These are phyloP conservation scores for Melanaphis sacchari DNA, from an alignment of 1,140 invertebrate species.

Conservation along the genomic window DNA sequence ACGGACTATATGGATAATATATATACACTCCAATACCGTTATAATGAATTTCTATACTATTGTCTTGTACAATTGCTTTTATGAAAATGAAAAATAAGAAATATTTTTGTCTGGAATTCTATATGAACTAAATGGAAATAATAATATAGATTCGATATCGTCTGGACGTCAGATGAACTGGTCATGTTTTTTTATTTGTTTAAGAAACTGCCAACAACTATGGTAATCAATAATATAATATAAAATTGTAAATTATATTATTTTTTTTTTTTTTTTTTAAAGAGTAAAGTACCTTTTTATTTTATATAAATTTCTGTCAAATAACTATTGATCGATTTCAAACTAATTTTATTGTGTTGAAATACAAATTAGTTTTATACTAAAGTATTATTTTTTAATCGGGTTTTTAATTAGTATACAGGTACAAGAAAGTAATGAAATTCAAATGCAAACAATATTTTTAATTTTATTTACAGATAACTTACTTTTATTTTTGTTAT, in stretches of 20 bases:
- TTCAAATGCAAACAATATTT: neutral
- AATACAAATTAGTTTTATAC: neutral
- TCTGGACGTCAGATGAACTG: neutral
- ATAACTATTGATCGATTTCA: neutral
- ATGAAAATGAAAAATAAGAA: constrained; percentile 7
- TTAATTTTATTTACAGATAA: neutral
- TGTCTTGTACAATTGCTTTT: constrained; percentile 39
- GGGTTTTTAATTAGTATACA: neutral
- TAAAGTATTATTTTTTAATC: neutral
- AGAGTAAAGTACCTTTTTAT: neutral
- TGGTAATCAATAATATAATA: neutral
- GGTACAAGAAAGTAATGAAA: neutral
- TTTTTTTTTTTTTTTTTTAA: no score
- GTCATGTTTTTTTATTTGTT: neutral
- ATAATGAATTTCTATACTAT: constrained; percentile 23
- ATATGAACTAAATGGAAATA: neutral
- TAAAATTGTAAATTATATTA: neutral
- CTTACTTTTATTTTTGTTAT: neutral
- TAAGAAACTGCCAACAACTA: constrained; percentile 1
- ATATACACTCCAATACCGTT: neutral
- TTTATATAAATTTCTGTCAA: neutral
- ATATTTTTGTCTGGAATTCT: neutral
- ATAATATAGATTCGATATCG: neutral
- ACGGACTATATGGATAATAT: neutral
- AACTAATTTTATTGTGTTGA: neutral